Conservation (phyloP, 2,797 vertebrate species). For the Cynopterus sphinx region DNA sequence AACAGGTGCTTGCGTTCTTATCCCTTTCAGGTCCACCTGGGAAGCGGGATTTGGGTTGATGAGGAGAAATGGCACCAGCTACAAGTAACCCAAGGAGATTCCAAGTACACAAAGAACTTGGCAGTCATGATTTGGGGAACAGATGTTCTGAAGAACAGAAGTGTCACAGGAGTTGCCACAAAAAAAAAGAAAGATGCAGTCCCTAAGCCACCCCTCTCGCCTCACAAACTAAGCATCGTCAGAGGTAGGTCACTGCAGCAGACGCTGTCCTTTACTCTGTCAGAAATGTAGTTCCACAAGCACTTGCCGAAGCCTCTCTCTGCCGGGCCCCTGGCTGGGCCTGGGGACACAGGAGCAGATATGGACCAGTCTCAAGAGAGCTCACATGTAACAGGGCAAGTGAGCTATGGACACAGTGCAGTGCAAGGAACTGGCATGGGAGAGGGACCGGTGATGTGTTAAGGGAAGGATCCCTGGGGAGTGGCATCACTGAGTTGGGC, state of each 20-base stretch:
- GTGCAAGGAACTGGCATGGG: not conserved
- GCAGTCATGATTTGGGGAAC: slow-evolving; percentile 99
- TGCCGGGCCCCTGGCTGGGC: not conserved
- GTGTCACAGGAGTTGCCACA: slow-evolving; percentile 98
- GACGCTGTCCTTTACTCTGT: not conserved
- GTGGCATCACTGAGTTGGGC: not conserved
- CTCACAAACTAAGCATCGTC: slow-evolving; percentile 99
- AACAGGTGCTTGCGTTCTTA: slow-evolving; percentile 63
- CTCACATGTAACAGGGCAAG: not conserved
- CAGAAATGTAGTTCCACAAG: not conserved
- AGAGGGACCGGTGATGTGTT: not conserved
- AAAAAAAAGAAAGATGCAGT: slow-evolving; percentile 99
- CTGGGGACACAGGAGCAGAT: not conserved
- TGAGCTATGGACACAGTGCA: not conserved
- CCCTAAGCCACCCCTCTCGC: slow-evolving; percentile 98
- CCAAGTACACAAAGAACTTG: slow-evolving; percentile 99
- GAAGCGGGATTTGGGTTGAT: slow-evolving; percentile 99
- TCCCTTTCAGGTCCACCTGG: slow-evolving; percentile 94
- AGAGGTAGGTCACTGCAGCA: slow-evolving; percentile 90
- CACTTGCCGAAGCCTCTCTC: not conserved
- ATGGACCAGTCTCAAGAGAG: not conserved
- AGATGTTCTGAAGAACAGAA: slow-evolving; percentile 99
- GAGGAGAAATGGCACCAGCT: slow-evolving; percentile 99
- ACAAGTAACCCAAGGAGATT: slow-evolving; percentile 99
- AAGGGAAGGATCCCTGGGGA: not conserved